Base-by-base conservation (phyloP, 2,113 vertebrate species). In the Cyanoliseus patagonus region DNA sequence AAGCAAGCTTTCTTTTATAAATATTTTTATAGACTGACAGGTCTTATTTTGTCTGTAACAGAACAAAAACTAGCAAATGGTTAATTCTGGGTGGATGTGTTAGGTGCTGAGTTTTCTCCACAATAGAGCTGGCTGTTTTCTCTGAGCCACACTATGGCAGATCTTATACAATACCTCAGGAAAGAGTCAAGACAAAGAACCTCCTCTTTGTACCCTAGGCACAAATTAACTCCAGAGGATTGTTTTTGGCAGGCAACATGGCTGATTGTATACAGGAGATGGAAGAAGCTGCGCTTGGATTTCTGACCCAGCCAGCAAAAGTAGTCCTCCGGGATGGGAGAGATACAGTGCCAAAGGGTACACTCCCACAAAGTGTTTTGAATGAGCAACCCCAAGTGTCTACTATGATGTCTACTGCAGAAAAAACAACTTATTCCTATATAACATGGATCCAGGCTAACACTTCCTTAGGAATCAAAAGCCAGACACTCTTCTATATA, bases 1-100 rank as follows among this genome's bases (percentile, higher is more conserved):
- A 97, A 94, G 88, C 59, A 90, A 96, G 69, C 17, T 22, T 53
- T 77, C n/a, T 80, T 79, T 77, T 20, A 91, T 64, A 94, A 92
- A 84, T 24, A 70, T 11, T 87, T 83, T 69, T 61, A 57, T 27
- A 68, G 37, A 85, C 42, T 62, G 63, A 89, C 35, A 81, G 62
- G 64, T 76, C 72, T 92, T 84, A 53, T 66, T 91, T 84, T 33
- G 82, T 61, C 24, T 76, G 62, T 18, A 89, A 64, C 25, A 90
- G 59, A 94, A 76, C 42, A 74, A 46, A 92, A 81, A 68, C 31
- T 89, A 88, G 83, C 42, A 80, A 86, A 80, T 18, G 41, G 57
- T n/a, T 94, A 85, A 76, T 73, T 87, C 22, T 1, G 10, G 25
- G 44, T 47, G 74, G 41, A 33, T 13, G 46, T 1, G 0, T 5